Conservation (phyloP, 2,113 vertebrate species). For the Varanus salvator region DNA sequence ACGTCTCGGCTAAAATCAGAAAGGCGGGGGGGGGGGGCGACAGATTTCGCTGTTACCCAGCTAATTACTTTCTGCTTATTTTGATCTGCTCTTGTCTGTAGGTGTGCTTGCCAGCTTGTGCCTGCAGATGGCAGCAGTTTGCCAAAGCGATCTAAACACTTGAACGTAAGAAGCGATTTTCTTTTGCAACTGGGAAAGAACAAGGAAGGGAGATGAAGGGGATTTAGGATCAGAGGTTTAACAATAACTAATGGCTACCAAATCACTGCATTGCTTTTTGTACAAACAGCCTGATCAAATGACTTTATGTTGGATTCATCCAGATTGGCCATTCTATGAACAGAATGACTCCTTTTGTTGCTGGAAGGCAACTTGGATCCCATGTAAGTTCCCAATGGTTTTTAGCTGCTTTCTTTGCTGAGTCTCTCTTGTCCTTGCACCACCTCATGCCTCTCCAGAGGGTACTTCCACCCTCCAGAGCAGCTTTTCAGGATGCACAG, state of each 20-base stretch:
- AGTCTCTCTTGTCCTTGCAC: not conserved
- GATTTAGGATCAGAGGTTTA: not conserved
- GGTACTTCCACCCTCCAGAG: not conserved
- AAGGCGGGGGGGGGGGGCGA: not conserved
- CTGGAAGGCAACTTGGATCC: not conserved
- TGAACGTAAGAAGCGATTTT: not conserved
- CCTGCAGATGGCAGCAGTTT: not conserved
- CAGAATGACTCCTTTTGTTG: not conserved
- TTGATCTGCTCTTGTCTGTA: not conserved
- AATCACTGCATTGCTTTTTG: not conserved
- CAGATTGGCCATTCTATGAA: not conserved
- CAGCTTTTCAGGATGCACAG: not conserved
- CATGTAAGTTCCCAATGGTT: not conserved
- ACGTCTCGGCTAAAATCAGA: not conserved
- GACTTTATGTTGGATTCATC: not conserved
- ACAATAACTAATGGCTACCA: not conserved
- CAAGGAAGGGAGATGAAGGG: not conserved
- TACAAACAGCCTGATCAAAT: not conserved
- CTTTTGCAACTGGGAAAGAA: not conserved
- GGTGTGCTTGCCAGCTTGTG: not conserved
- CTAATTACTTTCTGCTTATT: not conserved
- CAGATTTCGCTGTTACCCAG: fast-evolving
- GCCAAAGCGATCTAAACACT: not conserved
- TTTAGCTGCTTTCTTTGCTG: too few species aligned
- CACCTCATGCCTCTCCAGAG: not conserved